Evolutionary conservation across 2,113 vertebrate species (phyloP).

Genomic region (Sorex fumeus): DNA sequence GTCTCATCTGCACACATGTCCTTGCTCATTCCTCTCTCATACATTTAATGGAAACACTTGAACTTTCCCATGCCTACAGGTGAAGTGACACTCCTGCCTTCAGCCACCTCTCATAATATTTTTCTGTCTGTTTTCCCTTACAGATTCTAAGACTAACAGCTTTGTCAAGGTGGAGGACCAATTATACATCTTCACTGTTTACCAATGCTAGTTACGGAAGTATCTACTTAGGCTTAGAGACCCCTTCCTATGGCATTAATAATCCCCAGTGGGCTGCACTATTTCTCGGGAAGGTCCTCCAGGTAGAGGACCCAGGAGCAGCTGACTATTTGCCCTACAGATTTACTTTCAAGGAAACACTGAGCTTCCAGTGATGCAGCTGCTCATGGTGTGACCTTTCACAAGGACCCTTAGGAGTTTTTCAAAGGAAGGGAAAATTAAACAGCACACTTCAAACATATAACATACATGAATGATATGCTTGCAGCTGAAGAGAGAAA

Average conservation of each 20-base stretch:
- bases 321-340: slow-evolving; percentile 23
- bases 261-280: not conserved
- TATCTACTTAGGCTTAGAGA: not conserved
- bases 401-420: slow-evolving; percentile 31
- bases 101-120: not conserved
- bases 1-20: accelerated
- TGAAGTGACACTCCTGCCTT: not conserved
- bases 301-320: not conserved
- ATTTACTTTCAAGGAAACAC: slow-evolving; percentile 54
- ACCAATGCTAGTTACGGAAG: not conserved
- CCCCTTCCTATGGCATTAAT: not conserved
- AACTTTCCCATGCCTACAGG: not conserved
- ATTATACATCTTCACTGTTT: not conserved
- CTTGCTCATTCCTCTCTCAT: no score
- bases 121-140: not conserved
- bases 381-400: slow-evolving; percentile 68
- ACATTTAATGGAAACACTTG: not conserved
- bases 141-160: not conserved
- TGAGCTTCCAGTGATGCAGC: not conserved
- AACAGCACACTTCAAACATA: not conserved
- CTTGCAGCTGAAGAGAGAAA: not conserved
- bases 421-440: slow-evolving; percentile 59
- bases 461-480: not conserved
- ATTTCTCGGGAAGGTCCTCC: not conserved
- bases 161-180: not conserved